Evolutionary conservation across 2,888 invertebrate genomes (phyloP), one percentile per base, ranked within the genome.

Genomic region (Notodonta ziczac): DNA sequence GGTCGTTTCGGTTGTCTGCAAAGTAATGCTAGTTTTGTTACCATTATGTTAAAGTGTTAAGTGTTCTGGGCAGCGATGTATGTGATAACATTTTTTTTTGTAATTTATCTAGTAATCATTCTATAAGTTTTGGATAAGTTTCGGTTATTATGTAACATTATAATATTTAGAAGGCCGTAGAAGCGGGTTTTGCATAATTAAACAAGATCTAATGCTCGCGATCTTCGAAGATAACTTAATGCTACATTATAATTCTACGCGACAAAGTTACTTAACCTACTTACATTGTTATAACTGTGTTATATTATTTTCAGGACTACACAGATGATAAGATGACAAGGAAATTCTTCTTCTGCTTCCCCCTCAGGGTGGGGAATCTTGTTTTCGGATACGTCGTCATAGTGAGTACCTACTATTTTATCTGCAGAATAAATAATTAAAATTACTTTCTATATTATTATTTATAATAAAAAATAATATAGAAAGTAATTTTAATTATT

Each of bases 321-420:
- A 70, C 83, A 82, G 70, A 89, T 89, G 88, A 79, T 57, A 83
- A 88, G 77, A 93, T 93, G 93, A 92, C 89, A 67, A 87, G 93
- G 75, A 93, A 93, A 77, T 93, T 93, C 78, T 80, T 93, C 42
- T 92, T 90, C 72, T 93, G 93, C 76, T 93, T 93, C 72, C 93
- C 93, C 63, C 77, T 93, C 48, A 78, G 91, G 78, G 76, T 86
- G 81, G 93, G 93, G 62, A 93, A 93, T 77, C 85, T 92, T 70
- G 81, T 93, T 56, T 91, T 92, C 65, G 93, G 93, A 61, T 93
- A 90, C 77, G 87, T 90, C 74, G 80, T 93, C 65, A 85, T 93
- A 74, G 93, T 93, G 83, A 92, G 93, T 91, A 78, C 57, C 10
- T 9, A 32, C 35, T 10, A 56, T 56, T 62, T 58, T 58, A 60